These are phyloP conservation scores for Drosophila hawaiiensis DNA, from an alignment of 2,888 invertebrate species.

Conservation along the genomic window DNA sequence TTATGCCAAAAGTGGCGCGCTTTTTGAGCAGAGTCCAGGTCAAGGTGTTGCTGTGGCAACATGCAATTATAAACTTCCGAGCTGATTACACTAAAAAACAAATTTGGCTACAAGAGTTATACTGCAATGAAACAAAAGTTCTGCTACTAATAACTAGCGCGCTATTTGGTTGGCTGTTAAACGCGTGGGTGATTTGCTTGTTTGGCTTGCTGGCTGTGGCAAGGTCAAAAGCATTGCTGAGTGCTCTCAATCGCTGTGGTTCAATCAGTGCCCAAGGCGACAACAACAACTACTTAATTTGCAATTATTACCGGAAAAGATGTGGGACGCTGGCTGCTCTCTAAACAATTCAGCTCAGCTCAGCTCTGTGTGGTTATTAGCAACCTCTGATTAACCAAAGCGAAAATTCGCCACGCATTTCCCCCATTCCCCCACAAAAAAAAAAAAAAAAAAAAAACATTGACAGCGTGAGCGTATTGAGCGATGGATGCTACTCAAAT, in stretches of 20 bases:
- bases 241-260: slow-evolving; percentile 60
- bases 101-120: neutral
- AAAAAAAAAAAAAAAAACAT: slow-evolving; percentile 27
- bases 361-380: slow-evolving; percentile 1
- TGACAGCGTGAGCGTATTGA: slow-evolving; percentile 52
- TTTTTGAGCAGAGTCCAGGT: slow-evolving; percentile 21
- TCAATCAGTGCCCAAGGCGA: slow-evolving; percentile 68
- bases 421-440: neutral
- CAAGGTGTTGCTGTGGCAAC: slow-evolving; percentile 50
- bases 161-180: slow-evolving; percentile 16
- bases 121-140: slow-evolving; percentile 36
- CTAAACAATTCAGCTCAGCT: slow-evolving; percentile 19
- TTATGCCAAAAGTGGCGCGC: slow-evolving; percentile 1
- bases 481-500: slow-evolving; percentile 35
- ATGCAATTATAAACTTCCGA: slow-evolving; percentile 30
- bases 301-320: slow-evolving; percentile 66
- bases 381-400: slow-evolving; percentile 25
- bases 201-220: slow-evolving; percentile 8
- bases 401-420: slow-evolving; percentile 68
- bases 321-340: slow-evolving; percentile 60
- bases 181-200: slow-evolving; percentile 43
- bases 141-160: slow-evolving; percentile 18
- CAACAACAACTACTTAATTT: slow-evolving; percentile 62
- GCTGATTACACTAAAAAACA: slow-evolving; percentile 2
- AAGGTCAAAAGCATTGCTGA: slow-evolving; percentile 36